Conservation (phyloP, 2,797 vertebrate genomes). For the Cynopterus sphinx region DNA sequence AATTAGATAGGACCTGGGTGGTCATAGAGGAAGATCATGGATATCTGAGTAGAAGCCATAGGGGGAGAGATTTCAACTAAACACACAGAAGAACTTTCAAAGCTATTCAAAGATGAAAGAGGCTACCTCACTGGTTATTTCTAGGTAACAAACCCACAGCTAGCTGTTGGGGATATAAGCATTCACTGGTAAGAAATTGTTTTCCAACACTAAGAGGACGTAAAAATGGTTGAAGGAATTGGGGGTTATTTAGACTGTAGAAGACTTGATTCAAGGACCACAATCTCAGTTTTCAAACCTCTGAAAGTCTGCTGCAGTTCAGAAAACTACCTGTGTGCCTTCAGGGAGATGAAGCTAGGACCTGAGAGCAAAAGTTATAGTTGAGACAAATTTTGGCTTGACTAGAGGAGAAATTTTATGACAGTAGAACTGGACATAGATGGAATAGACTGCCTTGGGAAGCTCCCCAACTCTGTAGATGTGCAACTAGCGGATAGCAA, state of each 20-base stretch:
- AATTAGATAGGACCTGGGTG: not conserved
- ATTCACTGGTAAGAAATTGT: not conserved
- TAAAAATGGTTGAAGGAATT: not conserved
- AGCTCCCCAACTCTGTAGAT: not conserved
- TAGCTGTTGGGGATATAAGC: not conserved
- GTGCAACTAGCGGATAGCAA: not conserved
- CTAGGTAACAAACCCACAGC: not conserved
- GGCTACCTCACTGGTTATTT: not conserved
- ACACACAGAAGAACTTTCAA: not conserved
- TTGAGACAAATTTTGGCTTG: not conserved
- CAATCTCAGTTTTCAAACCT: not conserved
- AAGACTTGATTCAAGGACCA: not conserved
- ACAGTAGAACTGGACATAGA: not conserved
- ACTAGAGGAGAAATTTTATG: not conserved
- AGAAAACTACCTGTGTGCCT: not conserved
- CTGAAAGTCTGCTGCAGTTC: not conserved
- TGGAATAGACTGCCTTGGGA: not conserved
- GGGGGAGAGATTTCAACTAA: not conserved
- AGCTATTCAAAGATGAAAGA: not conserved
- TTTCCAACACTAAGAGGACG: not conserved
- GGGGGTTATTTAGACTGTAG: not conserved
- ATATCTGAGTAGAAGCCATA: not conserved
- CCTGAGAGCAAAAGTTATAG: not conserved
- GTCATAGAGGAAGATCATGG: not conserved
- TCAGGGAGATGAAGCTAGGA: not conserved